Evolutionary conservation across 1,140 invertebrate species (phyloP).

Genomic region (Rhopalosiphum padi): DNA sequence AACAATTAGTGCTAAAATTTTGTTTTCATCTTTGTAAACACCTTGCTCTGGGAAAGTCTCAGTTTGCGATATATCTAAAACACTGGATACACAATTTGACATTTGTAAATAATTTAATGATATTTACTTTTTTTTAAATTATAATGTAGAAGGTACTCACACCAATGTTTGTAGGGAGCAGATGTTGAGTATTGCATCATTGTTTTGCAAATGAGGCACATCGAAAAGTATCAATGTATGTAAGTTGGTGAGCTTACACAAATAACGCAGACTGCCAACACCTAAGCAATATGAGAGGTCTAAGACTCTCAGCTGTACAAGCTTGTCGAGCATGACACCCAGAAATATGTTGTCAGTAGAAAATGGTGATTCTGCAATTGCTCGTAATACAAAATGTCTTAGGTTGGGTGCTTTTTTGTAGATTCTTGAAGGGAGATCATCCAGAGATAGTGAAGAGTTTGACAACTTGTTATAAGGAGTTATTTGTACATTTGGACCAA

Average conservation of each 20-base stretch:
- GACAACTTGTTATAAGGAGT: constrained; percentile 34
- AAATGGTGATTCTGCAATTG: constrained; percentile 63
- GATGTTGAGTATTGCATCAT: constrained; percentile 58
- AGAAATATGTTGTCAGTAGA: constrained; percentile 66
- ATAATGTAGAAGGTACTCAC: constrained; percentile 62
- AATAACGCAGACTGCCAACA: constrained; percentile 68
- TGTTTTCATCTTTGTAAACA: constrained; percentile 72
- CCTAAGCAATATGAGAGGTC: constrained; percentile 79
- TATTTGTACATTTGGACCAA: constrained; percentile 62
- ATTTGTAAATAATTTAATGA: constrained; percentile 50
- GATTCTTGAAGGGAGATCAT: constrained; percentile 63
- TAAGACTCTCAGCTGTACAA: constrained; percentile 74
- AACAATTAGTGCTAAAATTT: constrained; percentile 74
- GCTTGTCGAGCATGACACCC: constrained; percentile 67
- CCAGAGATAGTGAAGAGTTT: constrained; percentile 42
- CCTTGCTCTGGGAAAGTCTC: constrained; percentile 68
- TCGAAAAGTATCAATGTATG: constrained; percentile 79
- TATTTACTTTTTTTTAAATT: constrained; percentile 41
- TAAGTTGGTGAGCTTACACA: constrained; percentile 71
- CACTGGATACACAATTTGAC: constrained; percentile 66
- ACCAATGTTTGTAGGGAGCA: constrained; percentile 64
- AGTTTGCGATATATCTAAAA: constrained; percentile 84
- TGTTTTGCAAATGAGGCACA: constrained; percentile 65
- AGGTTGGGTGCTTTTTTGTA: constrained; percentile 74
- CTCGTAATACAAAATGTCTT: constrained; percentile 70